These are phyloP conservation scores for Caenorhabditis sp. DNA, from an alignment of 2,888 invertebrate species.

Conservation along the genomic window DNA sequence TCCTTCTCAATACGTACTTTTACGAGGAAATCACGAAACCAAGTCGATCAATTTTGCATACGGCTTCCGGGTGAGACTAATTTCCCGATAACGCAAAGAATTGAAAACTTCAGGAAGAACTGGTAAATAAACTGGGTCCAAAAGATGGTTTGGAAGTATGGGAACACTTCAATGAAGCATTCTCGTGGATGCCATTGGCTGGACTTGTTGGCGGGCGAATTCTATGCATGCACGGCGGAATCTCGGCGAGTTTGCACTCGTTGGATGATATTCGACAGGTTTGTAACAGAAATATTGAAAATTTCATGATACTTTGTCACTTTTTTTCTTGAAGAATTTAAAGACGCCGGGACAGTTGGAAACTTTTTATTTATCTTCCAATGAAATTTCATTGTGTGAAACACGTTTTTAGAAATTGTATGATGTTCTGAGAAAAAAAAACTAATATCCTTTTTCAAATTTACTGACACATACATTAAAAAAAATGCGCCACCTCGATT, in stretches of 20 bases:
- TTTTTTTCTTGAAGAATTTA: too few species aligned
- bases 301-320: too few species aligned
- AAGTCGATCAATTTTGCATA: constrained; percentile 42
- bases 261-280: constrained; percentile 20
- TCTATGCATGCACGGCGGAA: constrained; percentile 49
- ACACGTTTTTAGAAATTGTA: too few species aligned
- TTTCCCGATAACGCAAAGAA: too few species aligned
- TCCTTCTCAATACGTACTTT: constrained; percentile 17
- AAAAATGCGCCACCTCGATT: too few species aligned
- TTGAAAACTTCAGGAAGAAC: constrained; percentile 14
- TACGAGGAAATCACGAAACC: constrained; percentile 48
- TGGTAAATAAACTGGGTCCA: neutral
- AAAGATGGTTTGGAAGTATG: constrained; percentile 15
- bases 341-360: too few species aligned
- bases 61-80: constrained; percentile 35
- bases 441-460: too few species aligned
- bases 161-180: constrained; percentile 32
- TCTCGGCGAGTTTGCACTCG: constrained; percentile 22
- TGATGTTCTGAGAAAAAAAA: too few species aligned
- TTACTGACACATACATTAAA: too few species aligned
- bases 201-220: constrained; percentile 32
- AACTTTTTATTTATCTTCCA: too few species aligned
- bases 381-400: too few species aligned
- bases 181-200: constrained; percentile 39
- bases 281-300: too few species aligned